Evolutionary conservation across 2,888 invertebrate species (phyloP).

Genomic region (Tholera decimalis): DNA sequence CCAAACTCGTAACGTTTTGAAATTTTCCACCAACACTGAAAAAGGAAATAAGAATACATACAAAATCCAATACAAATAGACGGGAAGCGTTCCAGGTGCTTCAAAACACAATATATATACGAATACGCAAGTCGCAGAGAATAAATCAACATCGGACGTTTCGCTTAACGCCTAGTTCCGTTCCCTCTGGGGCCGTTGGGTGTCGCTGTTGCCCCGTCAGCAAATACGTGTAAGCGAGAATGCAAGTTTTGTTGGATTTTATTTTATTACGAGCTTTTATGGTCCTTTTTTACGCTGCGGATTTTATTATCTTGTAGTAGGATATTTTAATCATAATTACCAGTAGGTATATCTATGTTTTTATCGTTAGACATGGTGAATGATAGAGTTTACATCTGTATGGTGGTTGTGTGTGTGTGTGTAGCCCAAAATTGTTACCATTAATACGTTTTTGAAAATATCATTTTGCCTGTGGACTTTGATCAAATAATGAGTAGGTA

Average conservation of each 20-base stretch:
- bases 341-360: too few relatives aligned
- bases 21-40: constrained; percentile 38
- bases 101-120: constrained; percentile 40
- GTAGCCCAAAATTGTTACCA: neutral
- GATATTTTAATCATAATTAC: too few relatives aligned
- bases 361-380: too few relatives aligned
- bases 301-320: neutral
- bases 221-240: constrained; percentile 46
- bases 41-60: constrained; percentile 40
- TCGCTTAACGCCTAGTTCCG: constrained; percentile 70
- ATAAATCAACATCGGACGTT: constrained; percentile 75
- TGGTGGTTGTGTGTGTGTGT: too few relatives aligned
- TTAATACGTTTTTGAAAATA: neutral
- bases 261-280: constrained; percentile 22
- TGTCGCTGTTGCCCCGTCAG: constrained; percentile 37
- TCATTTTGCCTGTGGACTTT: neutral
- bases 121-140: constrained; percentile 59
- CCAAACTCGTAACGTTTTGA: constrained; percentile 17
- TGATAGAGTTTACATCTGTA: too few relatives aligned
- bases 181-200: constrained; percentile 45
- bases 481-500: neutral
- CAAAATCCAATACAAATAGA: constrained; percentile 46
- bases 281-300: neutral
- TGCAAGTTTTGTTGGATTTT: constrained; percentile 33
- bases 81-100: constrained; percentile 34